Base-by-base conservation (phyloP, 2,888 invertebrate genomes). In the Coleophora deauratella region DNA sequence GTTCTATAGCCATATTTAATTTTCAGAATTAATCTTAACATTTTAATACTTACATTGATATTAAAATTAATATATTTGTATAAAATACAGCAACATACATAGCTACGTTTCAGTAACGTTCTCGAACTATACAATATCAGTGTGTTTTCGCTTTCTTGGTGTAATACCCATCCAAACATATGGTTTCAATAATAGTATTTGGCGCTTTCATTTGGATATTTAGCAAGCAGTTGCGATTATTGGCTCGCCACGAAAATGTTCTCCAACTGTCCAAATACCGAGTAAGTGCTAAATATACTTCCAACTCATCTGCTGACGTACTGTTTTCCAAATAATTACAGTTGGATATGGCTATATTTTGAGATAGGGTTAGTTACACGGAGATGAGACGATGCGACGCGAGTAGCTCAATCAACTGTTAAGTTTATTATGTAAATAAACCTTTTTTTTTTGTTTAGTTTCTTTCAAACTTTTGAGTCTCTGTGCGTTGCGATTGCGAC, bases 61-160 rank as follows among this genome's bases (percentile, higher is more conserved):
- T n/a, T 21, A 4, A 21, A 21, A 21, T 21, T 6, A 21, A 21
- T 21, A n/a, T 21, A 21, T 21, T 21, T 21, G 21, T 21, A 21
- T 21, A 21, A 21, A 21, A 21, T 21, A 21, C 6, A 21, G 21
- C 21, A 21, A 21, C 6, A 3, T 21, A 21, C 21, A 21, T 6
- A 4, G 6, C 21, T 21, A 6, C 59, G 62, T 47, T 64, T 69
- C 72, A 72, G 72, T 72, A 47, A 46, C 49, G 53, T 47, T 46
- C 56, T 58, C 42, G 54, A 41, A 47, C 54, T 60, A 56, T 57
- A 48, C 56, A 55, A 57, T 61, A 49, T 52, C 57, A 62, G 62
- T 54, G 59, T 58, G 44, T 53, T 49, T 49, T 50, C 55, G 47
- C 45, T 39, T 45, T 41, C 37, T 46, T 42, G 44, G 52, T 52